A percentile compares a stretch with the other conserved stretches of the same genome.
phyloP scores from a whole-genome alignment of 2,888 invertebrate species.

The Erannis defoliaria region DNA sequence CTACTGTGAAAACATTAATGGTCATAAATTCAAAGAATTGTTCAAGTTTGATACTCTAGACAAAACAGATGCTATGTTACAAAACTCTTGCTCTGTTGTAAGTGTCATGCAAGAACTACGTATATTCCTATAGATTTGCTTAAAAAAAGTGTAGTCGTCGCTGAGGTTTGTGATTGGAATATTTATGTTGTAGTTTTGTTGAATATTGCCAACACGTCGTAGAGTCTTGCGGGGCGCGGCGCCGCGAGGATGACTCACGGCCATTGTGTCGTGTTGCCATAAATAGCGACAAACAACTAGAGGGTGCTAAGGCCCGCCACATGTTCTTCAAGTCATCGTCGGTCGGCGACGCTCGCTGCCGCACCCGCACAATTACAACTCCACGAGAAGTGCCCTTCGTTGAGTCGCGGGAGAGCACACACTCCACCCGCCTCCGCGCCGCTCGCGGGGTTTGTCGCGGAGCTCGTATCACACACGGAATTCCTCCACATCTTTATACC shows the following conservation, averaged over 20 bases:
- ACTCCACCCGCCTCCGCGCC: constrained; percentile 61
- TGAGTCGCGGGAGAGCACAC: constrained; percentile 57
- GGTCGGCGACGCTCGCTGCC: constrained; percentile 45
- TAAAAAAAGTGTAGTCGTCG: constrained; percentile 26
- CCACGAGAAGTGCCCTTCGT: constrained; percentile 69
- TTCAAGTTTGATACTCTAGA: not conserved
- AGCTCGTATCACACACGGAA: constrained; percentile 57
- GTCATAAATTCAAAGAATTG: not conserved
- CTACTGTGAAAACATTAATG: not conserved
- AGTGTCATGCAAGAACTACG: constrained; percentile 4
- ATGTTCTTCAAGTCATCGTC: constrained; percentile 57
- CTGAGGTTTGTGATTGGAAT: constrained; percentile 57
- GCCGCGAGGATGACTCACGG: constrained; percentile 65
- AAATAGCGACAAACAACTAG: constrained; percentile 68
- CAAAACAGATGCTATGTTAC: constrained; percentile 12
- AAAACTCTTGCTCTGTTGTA: constrained; percentile 16
- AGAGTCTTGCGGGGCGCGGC: constrained; percentile 41
- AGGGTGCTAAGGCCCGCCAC: constrained; percentile 64
- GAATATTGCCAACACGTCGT: constrained; percentile 62
- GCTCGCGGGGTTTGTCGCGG: constrained; percentile 61
- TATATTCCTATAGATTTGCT: constrained; percentile 27
- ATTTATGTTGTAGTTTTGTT: constrained; percentile 58
- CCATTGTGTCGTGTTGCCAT: constrained; percentile 71
- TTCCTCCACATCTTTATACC: constrained; percentile 47
- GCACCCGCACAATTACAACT: constrained; percentile 70